These are phyloP conservation scores for Petroica traversi DNA, from an alignment of 2,113 vertebrate species.

Conservation along the genomic window DNA sequence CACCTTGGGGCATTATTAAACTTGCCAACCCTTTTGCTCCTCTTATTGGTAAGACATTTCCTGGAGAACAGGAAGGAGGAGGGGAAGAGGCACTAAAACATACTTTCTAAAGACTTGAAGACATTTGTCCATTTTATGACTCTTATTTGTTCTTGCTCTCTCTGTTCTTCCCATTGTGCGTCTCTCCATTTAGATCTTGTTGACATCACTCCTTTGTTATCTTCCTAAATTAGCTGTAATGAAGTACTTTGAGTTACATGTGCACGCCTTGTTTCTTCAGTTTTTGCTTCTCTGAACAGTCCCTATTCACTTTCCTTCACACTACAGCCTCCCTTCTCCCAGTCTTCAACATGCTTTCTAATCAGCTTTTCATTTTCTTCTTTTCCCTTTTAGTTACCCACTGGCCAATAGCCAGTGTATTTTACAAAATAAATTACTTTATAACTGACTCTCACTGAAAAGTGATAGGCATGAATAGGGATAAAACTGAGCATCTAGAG, in stretches of 20 bases:
- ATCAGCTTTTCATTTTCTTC: conserved; percentile 13
- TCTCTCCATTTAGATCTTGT: conserved; percentile 28
- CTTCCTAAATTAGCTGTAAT: conserved; percentile 65
- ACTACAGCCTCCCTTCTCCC: neutral
- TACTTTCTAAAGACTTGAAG: conserved; percentile 15
- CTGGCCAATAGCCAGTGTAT: neutral
- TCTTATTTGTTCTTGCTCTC: conserved; percentile 41
- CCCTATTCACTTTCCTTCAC: neutral
- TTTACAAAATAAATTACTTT: neutral
- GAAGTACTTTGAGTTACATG: conserved; percentile 43
- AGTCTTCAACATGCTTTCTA: neutral
- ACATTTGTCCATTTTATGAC: conserved; percentile 43
- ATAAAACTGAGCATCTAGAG: neutral
- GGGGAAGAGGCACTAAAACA: conserved; percentile 47
- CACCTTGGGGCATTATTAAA: conserved; percentile 61
- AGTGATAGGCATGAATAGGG: neutral
- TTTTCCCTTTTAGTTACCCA: conserved; percentile 42
- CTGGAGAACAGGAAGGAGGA: conserved; percentile 55
- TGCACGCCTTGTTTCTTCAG: conserved; percentile 39
- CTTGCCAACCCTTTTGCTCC: conserved; percentile 45
- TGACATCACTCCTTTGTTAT: conserved; percentile 56
- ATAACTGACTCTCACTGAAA: neutral
- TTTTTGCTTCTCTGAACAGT: neutral
- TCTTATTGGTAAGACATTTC: conserved; percentile 44
- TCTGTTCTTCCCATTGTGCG: conserved; percentile 30